A percentile compares a stretch with the other conserved stretches of the same genome.
Conservation (phyloP, 2,797 vertebrate species). For the Chaetodon trifasciatus region DNA sequence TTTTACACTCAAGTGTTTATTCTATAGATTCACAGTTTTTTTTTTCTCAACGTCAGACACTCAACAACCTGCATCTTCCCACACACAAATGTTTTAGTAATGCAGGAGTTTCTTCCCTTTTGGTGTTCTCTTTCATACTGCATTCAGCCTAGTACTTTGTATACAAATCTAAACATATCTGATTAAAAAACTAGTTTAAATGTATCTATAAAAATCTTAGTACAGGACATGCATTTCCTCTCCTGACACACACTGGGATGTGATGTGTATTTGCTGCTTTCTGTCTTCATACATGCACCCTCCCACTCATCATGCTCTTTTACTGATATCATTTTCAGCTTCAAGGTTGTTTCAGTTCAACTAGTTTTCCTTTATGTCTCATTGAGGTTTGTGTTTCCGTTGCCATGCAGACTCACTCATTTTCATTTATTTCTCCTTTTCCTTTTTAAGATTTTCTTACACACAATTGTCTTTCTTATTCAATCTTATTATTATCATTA, state of each 20-base stretch:
- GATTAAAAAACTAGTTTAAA: neutral
- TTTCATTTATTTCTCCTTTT: too few species aligned
- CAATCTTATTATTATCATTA: neutral
- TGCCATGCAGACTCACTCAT: neutral
- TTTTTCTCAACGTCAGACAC: neutral
- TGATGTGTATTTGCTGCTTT: neutral
- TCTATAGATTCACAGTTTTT: neutral
- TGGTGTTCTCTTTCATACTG: neutral
- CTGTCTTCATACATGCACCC: neutral
- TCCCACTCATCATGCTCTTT: constrained; percentile 5
- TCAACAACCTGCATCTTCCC: neutral
- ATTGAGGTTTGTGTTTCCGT: neutral
- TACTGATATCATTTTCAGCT: constrained; percentile 7
- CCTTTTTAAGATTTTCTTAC: neutral
- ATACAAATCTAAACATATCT: neutral
- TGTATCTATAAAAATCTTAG: neutral
- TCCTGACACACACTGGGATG: neutral
- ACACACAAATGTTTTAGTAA: neutral
- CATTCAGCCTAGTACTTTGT: neutral
- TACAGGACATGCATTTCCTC: neutral
- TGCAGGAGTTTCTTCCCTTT: neutral
- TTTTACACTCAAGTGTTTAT: neutral
- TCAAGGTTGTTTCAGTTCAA: constrained; percentile 10
- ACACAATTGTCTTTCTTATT: neutral
- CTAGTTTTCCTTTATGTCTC: neutral